These are phyloP conservation scores for Nyctibius grandis DNA, from an alignment of 2,797 vertebrate genomes.

Conservation along the genomic window DNA sequence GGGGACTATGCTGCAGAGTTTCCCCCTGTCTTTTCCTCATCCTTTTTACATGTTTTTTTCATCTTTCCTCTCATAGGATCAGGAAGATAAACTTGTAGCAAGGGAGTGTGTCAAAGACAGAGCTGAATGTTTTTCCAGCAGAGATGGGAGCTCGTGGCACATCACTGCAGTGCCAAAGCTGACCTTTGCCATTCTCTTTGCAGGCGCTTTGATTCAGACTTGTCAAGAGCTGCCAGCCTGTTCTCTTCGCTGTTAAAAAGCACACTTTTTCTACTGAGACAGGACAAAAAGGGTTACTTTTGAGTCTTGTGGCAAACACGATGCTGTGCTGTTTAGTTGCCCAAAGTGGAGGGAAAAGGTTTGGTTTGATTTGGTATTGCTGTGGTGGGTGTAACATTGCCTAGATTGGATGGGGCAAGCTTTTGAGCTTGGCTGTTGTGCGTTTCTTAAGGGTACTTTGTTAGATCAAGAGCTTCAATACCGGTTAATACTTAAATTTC, in stretches of 20 bases:
- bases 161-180: neutral
- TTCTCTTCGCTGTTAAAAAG: neutral
- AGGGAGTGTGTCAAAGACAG: neutral
- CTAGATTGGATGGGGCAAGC: neutral
- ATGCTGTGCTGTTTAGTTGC: neutral
- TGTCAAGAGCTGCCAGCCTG: neutral
- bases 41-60: neutral
- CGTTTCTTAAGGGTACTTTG: neutral
- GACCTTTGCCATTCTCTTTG: constrained; percentile 11
- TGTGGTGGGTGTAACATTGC: neutral
- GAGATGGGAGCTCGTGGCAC: neutral
- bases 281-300: neutral
- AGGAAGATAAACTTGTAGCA: neutral
- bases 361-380: neutral
- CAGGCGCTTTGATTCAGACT: neutral
- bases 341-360: neutral
- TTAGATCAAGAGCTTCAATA: neutral
- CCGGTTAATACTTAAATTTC: neutral
- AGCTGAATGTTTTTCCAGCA: neutral
- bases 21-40: constrained; percentile 14
- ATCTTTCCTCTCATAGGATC: neutral
- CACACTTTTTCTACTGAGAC: neutral
- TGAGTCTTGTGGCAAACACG: neutral
- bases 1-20: neutral
- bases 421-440: neutral